Evolutionary conservation across 2,888 invertebrate genomes (phyloP), one percentile per base, ranked within the genome.

Genomic region (Perdita meconis): DNA sequence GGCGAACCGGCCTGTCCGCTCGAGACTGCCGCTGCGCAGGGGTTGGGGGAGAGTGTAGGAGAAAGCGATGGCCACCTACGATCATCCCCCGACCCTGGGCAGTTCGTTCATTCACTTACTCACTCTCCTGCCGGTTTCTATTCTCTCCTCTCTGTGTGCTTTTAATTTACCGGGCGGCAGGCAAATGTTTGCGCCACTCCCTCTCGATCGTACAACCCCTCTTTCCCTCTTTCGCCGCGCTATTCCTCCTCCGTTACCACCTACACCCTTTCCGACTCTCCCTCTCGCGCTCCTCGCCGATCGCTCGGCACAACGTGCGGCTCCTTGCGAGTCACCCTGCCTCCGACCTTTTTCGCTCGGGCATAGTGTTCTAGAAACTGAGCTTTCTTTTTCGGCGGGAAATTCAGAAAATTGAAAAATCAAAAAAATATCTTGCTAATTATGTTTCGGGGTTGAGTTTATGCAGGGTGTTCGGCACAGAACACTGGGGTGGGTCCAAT

Each of bases 151-250:
- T 88, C 90, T 92, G 91, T 92, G 89, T 92, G 92, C 92, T 92
- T 92, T 92, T 92, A 92, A 92, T 92, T 92, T 92, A 91, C 90
- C 91, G 89, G 92, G 91, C 91, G 92, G 91, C 91, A 91, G 91
- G 91, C 92, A 92, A 92, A 92, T 92, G 92, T 92, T 92, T 92
- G 92, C 92, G 90, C 91, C 92, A 90, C 91, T 90, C 90, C 90
- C 91, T 86, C 88, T 86, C 90, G 90, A 90, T 91, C 90, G 89
- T 89, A 88, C 89, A 87, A 86, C 87, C 89, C 42, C 57, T 36
- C 34, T 65, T 57, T 51, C 88, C 88, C 86, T 50, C 47, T 50
- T 85, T 88, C 86, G 87, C 87, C 82, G 80, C 66, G 57, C 82
- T 19, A 26, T 51, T 63, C 38, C 63, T 81, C 84, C 73, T 82